Percentiles rank a stretch among this genome's conserved stretches.
These are phyloP conservation scores for Aselliscus stoliczkanus DNA, from an alignment of 2,797 vertebrate genomes.

Conservation along the genomic window DNA sequence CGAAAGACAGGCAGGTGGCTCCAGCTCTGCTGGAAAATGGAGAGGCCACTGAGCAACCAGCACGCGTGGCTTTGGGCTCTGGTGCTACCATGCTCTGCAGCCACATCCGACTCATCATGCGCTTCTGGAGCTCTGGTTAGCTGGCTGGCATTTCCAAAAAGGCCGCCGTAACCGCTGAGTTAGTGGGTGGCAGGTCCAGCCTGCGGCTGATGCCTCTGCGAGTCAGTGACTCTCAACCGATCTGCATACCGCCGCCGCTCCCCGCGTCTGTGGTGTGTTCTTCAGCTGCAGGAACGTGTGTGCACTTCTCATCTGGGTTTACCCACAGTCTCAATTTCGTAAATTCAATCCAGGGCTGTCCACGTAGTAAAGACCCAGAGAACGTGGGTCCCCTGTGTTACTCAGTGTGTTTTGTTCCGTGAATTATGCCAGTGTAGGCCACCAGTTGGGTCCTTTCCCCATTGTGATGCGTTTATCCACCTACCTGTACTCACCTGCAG, in stretches of 20 bases:
- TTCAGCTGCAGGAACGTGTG: background rate
- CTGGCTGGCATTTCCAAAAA: background rate
- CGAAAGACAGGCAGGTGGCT: rapidly evolving
- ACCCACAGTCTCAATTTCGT: background rate
- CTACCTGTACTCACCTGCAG: background rate
- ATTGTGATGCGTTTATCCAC: rapidly evolving
- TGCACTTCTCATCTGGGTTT: background rate
- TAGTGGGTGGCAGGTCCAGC: rapidly evolving
- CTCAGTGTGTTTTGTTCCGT: background rate
- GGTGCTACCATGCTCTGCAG: rapidly evolving
- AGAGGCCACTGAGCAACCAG: rapidly evolving
- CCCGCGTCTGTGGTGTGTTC: rapidly evolving
- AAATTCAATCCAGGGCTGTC: background rate
- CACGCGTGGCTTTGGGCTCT: rapidly evolving
- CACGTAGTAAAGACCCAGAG: background rate
- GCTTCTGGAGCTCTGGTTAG: rapidly evolving
- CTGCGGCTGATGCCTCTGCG: background rate
- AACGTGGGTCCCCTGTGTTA: rapidly evolving
- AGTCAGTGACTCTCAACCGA: background rate
- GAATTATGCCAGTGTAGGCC: background rate
- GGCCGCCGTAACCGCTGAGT: background rate
- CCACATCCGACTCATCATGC: rapidly evolving
- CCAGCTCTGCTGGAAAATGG: background rate
- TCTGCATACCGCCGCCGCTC: rapidly evolving
- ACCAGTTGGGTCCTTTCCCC: rapidly evolving